Evolutionary conservation across 2,113 vertebrate species (phyloP), one percentile per base, ranked within the genome.

Genomic region (Hippocampus barbouri): DNA sequence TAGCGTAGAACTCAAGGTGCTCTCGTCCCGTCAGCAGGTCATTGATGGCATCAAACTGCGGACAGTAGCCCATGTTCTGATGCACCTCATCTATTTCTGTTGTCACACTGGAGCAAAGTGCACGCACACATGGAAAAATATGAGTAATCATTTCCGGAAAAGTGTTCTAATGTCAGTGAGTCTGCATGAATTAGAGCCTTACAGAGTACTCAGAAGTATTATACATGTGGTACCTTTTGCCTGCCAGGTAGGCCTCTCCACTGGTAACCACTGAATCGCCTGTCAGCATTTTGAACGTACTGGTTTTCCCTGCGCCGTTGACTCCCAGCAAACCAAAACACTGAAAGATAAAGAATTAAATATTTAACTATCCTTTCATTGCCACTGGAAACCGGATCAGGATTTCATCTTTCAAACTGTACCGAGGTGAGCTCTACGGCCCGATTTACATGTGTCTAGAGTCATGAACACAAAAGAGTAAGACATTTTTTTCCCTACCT

Each of bases 21-120:
- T 99, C 97, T 86, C 97, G 91, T 38, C 97, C 97, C 0, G 97
- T 99, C 86, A 99, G 86, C 65, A 99, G 86, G 73, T 99, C 97
- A 2, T 95, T 97, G 79, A 99, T 94, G 74, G 97, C 97, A 80
- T 99, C 97, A 3, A 98, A 99, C 90, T 99, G 97, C 30, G 97
- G 97, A 75, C 97, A 99, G 75, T 99, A 99, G 15, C 97, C 97
- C 97, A 99, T 99, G 85, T 97, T 98, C 92, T 96, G 96, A 88
- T 99, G 96, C 14, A 97, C 97, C 85, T 97, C 97, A 0, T 96
- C 88, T 40, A 98, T 98, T 79, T 97, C 91, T 30, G 93, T 92
- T 47, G 91, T 92, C 27, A 99, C 96, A 69, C 97, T 98, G 83
- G 8, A 72, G 18, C 8, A 6, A 27, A 12, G 43, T 21, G 73